Conservation (phyloP, 2,113 vertebrate species). For the Microtus montanus region DNA sequence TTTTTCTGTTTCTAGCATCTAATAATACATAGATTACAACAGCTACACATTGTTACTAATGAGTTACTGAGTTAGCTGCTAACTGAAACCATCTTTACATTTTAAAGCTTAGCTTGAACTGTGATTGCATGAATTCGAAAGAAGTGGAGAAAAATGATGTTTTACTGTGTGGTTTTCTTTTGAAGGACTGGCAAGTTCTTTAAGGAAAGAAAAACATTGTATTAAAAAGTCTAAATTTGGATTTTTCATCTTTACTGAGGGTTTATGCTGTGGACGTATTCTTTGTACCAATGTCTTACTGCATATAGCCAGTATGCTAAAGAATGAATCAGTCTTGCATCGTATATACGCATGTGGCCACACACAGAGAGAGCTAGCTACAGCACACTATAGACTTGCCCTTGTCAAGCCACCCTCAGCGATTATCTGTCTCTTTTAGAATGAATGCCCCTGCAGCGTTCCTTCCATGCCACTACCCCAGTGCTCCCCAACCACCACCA, state of each 20-base stretch:
- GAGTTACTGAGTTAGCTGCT: background rate
- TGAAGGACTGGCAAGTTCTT: background rate
- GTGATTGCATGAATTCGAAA: conserved; percentile 28
- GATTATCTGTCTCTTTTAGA: background rate
- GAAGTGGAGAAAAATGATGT: background rate
- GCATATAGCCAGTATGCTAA: background rate
- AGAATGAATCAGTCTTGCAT: background rate
- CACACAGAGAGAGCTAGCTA: background rate
- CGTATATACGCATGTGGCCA: background rate
- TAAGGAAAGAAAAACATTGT: background rate
- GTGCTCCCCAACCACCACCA: background rate
- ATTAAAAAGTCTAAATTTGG: background rate
- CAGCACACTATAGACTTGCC: background rate
- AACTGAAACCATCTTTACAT: conserved; percentile 36
- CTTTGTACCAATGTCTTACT: background rate
- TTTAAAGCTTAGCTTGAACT: conserved; percentile 19
- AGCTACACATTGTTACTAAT: background rate
- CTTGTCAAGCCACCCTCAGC: background rate
- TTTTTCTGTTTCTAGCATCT: conserved; percentile 38
- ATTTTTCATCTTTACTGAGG: conserved; percentile 24
- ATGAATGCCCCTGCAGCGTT: background rate
- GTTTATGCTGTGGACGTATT: background rate
- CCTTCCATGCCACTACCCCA: background rate
- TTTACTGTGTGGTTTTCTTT: background rate
- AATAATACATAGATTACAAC: background rate